Evolutionary conservation across 2,113 vertebrate genomes (phyloP).

Genomic region (Oriolus oriolus): DNA sequence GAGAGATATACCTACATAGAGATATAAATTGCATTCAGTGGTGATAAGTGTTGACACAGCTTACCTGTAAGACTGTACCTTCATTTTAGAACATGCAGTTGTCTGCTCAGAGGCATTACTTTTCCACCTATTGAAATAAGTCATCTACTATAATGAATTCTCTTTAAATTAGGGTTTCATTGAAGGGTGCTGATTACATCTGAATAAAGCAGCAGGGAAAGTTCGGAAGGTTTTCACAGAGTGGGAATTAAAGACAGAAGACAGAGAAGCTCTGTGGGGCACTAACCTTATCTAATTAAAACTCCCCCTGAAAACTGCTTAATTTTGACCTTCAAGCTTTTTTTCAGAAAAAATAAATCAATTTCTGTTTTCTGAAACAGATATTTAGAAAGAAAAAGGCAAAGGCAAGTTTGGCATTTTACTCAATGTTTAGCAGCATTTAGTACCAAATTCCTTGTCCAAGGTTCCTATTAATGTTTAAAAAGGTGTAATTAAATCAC

Average conservation of each 20-base stretch:
- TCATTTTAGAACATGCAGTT: neutral
- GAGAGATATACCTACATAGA: neutral
- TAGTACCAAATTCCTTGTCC: neutral
- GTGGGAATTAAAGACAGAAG: slow-evolving; percentile 48
- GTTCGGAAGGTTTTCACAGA: slow-evolving; percentile 47
- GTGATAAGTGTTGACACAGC: neutral
- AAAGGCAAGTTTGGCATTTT: neutral
- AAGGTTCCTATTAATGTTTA: neutral
- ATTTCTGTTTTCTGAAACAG: slow-evolving; percentile 19
- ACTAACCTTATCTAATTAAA: slow-evolving; percentile 58
- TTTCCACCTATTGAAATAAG: slow-evolving; percentile 48
- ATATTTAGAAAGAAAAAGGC: neutral
- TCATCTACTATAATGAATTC: slow-evolving; percentile 26
- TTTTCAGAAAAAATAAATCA: neutral
- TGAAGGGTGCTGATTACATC: slow-evolving; percentile 41
- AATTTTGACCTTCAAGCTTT: slow-evolving; percentile 24
- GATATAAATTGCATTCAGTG: neutral
- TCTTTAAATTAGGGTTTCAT: slow-evolving; percentile 51
- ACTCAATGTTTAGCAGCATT: neutral
- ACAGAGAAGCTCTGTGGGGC: slow-evolving; percentile 29
- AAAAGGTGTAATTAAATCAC: neutral
- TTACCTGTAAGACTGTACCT: neutral
- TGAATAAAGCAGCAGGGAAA: slow-evolving; percentile 47
- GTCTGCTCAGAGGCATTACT: neutral
- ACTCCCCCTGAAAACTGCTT: neutral